Base-by-base conservation (phyloP, 1,140 invertebrate species). In the Apis florea region DNA sequence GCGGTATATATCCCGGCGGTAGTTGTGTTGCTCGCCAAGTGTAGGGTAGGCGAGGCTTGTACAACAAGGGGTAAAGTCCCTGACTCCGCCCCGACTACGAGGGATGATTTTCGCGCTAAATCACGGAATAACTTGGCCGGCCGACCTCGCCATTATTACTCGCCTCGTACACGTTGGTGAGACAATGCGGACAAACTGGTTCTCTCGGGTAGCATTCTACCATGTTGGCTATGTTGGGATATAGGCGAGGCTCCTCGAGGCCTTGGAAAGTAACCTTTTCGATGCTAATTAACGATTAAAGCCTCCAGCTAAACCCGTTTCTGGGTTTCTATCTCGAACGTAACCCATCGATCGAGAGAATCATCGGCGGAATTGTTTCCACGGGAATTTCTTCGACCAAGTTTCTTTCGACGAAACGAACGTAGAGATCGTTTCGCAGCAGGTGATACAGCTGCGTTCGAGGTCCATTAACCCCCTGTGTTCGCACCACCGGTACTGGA, bases 41-140 rank as follows among this genome's bases (percentile, higher is more conserved):
- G n/a, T n/a, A 75, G 82, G 76, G 77, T 84, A n/a, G 82, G 77
- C 75, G 64, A 77, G 82, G 75, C 71, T 85, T 79, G 58, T 79
- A 75, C 47, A 78, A 80, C 72, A 78, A 86, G 83, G 83, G 69
- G 71, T 64, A 79, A 67, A 74, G 77, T 71, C 84, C 81, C 10
- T 80, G 70, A 82, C 83, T 83, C 81, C 59, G 2, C 58, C 75
- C 76, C 64, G 79, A 82, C 71, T 40, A 4, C 66, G 78, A 84
- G 81, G 82, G 84, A 78, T 86, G 80, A 82, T 68, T 75, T 84
- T 82, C 84, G 40, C 82, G 86, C 86, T 92, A 92, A 92, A 92
- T 92, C 90, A 91, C 89, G 86, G 89, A 91, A 90, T 90, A 92
- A 91, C 89, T 92, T 86, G 49, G 63, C 49, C 54, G 79, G 63